Percentiles rank a stretch among this genome's conserved stretches.
These are phyloP conservation scores for Zaprionus taronus DNA, from an alignment of 1,140 invertebrate species.

Conservation along the genomic window DNA sequence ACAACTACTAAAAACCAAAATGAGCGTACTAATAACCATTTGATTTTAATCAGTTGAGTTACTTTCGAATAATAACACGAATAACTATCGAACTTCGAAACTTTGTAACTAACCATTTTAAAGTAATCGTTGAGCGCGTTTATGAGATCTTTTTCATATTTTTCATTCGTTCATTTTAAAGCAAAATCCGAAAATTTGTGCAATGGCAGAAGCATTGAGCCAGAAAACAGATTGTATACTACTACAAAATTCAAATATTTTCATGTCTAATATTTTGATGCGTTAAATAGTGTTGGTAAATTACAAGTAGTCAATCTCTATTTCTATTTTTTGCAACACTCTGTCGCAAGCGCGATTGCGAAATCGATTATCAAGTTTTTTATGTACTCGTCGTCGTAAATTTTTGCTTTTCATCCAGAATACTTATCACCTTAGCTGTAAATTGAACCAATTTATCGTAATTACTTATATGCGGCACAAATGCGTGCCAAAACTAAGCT, in stretches of 20 bases:
- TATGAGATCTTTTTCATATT: constrained; percentile 32
- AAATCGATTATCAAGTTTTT: constrained; percentile 69
- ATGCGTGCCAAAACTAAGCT: constrained; percentile 45
- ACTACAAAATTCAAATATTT: constrained; percentile 22
- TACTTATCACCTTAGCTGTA: constrained; percentile 55
- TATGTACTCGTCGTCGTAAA: constrained; percentile 83
- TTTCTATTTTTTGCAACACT: constrained; percentile 42
- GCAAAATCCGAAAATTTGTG: constrained; percentile 52
- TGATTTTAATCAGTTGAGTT: constrained; percentile 55
- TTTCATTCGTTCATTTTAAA: constrained; percentile 61
- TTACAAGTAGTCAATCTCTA: constrained; percentile 51
- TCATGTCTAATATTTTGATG: constrained; percentile 41
- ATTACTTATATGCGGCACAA: constrained; percentile 33
- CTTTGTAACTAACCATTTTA: constrained; percentile 57
- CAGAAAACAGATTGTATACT: neutral
- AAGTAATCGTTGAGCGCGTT: constrained; percentile 61
- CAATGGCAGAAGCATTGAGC: constrained; percentile 71
- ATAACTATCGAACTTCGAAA: constrained; percentile 27
- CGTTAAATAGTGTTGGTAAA: constrained; percentile 76
- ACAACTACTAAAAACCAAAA: constrained; percentile 52
- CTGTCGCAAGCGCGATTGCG: constrained; percentile 2
- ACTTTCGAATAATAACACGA: constrained; percentile 25
- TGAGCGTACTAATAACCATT: constrained; percentile 61
- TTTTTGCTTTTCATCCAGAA: constrained; percentile 58
- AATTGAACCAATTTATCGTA: constrained; percentile 28